Evolutionary conservation across 2,888 invertebrate species (phyloP), one percentile per base, ranked within the genome.

Genomic region (Apotomis turbidana): DNA sequence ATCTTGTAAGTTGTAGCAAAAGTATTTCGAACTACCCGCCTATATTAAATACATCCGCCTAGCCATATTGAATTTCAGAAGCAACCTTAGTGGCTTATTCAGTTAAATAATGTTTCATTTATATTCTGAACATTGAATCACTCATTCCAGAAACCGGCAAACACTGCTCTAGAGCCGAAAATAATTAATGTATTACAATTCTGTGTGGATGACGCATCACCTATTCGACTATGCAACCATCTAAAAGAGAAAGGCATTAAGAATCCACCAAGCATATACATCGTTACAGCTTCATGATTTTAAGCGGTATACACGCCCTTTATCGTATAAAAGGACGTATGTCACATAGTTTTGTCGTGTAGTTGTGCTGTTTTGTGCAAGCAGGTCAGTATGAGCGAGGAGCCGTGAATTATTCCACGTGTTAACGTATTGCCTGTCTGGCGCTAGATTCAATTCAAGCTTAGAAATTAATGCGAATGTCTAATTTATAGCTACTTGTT

Each of bases 361-460:
- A 46, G 44, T 4, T 66, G 57, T 27, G 27, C 15, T 10, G n/a
- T 66, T 57, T 57, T 66, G 1, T 1, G 4, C 36, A n/a, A 27
- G 27, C 6, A 27, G 9, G 49, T 8, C 49, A 49, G 27, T 46
- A 66, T 57, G n/a, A 66, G 54, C 58, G 57, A 49, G 51, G 63
- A 36, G 38, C 12, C 49, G 61, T 71, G 51, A 71, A 71, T 71
- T 68, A 71, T 71, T 71, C 57, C 60, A 44, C 61, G 71, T 57
- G 67, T n/a, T 71, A 71, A 71, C 71, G 71, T 71, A 71, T 71
- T 62, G 67, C 71, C 71, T 71, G 71, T 71, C 71, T 13, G 51
- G 38, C 51, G n/a, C 61, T 71, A 57, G 67, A 68, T 68, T 71
- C 71, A 71, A 71, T 71, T 68, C 71, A 62, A 62, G 71, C 71